These are phyloP conservation scores for Drosophila parthenogenetica DNA, from an alignment of 2,888 invertebrate species.

Conservation along the genomic window DNA sequence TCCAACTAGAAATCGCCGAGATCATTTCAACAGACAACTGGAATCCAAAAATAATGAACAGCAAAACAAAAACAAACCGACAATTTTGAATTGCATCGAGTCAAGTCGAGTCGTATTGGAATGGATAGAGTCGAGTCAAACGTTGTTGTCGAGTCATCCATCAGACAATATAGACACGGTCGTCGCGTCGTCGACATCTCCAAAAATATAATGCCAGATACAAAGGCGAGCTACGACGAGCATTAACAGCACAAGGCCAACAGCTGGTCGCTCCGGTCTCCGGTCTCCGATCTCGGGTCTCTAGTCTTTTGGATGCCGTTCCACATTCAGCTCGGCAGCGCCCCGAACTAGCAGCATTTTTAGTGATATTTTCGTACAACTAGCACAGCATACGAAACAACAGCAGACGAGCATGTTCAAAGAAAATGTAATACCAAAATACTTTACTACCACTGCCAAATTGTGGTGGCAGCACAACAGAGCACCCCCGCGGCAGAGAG, in stretches of 20 bases:
- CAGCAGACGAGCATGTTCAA: constrained; percentile 68
- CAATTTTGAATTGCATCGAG: constrained; percentile 9
- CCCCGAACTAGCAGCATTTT: constrained; percentile 64
- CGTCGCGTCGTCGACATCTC: constrained; percentile 45
- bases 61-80: constrained; percentile 47
- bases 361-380: constrained; percentile 77
- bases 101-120: constrained; percentile 17
- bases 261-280: constrained; percentile 60
- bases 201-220: constrained; percentile 66
- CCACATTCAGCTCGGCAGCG: constrained; percentile 57
- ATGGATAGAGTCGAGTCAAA: constrained; percentile 12
- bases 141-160: constrained; percentile 58
- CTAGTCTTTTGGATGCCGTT: constrained; percentile 52
- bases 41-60: constrained; percentile 29
- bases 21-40: constrained; percentile 36
- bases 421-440: constrained; percentile 73
- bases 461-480: constrained; percentile 57
- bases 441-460: constrained; percentile 64
- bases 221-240: constrained; percentile 44
- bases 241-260: constrained; percentile 67
- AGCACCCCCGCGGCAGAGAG: constrained; percentile 54
- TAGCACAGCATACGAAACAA: constrained; percentile 65
- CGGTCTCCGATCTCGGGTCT: constrained; percentile 25
- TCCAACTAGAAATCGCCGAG: constrained; percentile 47
- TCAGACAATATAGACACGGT: constrained; percentile 40